Conservation (phyloP, 2,888 invertebrate species). For the Macrophya annulata region DNA sequence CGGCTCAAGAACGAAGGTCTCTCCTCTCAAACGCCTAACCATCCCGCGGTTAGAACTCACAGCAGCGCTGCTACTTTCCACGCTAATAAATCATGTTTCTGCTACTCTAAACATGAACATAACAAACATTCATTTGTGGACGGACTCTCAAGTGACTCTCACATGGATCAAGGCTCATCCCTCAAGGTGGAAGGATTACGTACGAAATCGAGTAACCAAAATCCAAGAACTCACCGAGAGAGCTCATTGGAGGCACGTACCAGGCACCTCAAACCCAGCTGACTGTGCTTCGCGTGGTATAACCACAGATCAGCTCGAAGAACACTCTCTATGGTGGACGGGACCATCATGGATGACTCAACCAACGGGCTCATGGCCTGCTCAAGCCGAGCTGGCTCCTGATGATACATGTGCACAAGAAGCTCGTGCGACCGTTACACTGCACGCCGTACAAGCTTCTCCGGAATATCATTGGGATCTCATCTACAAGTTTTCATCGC, state of each 20-base stretch:
- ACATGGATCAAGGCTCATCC: slow-evolving; percentile 49
- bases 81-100: slow-evolving; percentile 55
- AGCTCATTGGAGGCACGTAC: too few species aligned
- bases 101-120: slow-evolving; percentile 40
- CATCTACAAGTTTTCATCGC: slow-evolving; percentile 50
- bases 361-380: slow-evolving; percentile 45
- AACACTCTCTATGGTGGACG: slow-evolving; percentile 57
- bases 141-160: slow-evolving; percentile 34
- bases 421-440: background rate
- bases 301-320: slow-evolving; percentile 52
- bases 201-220: slow-evolving; percentile 58
- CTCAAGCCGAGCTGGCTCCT: background rate
- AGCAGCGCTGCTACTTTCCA: slow-evolving; percentile 59
- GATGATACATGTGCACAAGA: slow-evolving; percentile 2
- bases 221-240: too few species aligned
- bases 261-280: too few species aligned
- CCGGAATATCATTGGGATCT: slow-evolving; percentile 56
- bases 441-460: background rate
- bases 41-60: slow-evolving; percentile 55
- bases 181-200: slow-evolving; percentile 61
- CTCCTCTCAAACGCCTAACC: slow-evolving; percentile 54
- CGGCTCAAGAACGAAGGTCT: slow-evolving; percentile 53
- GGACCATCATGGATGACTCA: slow-evolving; percentile 58
- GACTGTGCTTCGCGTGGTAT: too few species aligned
- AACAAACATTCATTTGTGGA: slow-evolving; percentile 31